Evolutionary conservation across 2,113 vertebrate species (phyloP).

Genomic region (Halichoerus grypus): DNA sequence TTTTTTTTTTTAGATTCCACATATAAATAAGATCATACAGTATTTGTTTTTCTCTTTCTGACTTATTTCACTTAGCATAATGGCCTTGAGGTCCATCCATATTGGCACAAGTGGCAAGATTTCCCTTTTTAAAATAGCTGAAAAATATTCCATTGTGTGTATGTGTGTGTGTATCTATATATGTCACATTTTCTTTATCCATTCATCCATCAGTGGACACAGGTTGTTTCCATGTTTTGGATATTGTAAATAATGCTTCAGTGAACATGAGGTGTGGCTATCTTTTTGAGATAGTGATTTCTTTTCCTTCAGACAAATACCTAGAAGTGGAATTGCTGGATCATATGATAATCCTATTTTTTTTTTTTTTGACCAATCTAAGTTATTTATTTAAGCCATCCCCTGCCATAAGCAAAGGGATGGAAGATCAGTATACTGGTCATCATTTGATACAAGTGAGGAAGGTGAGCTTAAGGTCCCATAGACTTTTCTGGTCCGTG

Average conservation of each 20-base stretch:
- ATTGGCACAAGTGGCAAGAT: neutral
- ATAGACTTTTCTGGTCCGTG: no score
- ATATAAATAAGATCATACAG: neutral
- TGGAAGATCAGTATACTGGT: no score
- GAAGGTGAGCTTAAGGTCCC: no score
- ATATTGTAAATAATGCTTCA: neutral
- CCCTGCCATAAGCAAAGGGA: no score
- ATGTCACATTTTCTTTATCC: neutral
- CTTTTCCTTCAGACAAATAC: neutral
- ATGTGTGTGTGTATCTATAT: neutral
- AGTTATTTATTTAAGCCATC: no score
- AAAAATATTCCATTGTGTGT: neutral
- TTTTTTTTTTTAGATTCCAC: neutral
- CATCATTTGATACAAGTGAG: no score
- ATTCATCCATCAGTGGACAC: neutral
- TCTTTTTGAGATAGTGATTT: neutral
- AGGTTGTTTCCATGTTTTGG: neutral
- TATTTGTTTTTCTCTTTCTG: neutral
- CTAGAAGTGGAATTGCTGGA: neutral
- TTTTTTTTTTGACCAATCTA: neutral
- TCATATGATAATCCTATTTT: neutral
- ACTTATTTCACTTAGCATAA: neutral
- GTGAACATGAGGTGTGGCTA: neutral
- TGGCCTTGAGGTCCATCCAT: neutral
- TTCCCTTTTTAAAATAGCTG: neutral